Conservation (phyloP, 2,113 vertebrate genomes). For the Corvus moneduloides region DNA sequence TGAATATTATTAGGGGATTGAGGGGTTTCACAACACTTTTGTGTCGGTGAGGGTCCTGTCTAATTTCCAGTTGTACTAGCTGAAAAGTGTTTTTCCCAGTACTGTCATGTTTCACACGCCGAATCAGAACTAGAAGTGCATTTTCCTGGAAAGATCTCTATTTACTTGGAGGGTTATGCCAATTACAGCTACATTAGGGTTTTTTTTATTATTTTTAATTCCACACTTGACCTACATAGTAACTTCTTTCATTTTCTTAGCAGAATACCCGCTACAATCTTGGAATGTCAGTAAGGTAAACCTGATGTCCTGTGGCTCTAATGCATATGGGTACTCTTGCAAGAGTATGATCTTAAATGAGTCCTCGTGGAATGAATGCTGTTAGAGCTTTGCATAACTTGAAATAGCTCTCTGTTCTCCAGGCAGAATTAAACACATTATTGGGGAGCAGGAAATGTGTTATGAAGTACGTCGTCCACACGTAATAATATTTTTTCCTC, state of each 20-base stretch:
- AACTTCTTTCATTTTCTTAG: background rate
- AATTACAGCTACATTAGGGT: background rate
- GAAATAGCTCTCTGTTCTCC: background rate
- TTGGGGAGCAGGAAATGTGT: background rate
- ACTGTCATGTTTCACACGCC: background rate
- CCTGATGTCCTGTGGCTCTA: background rate
- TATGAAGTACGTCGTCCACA: background rate
- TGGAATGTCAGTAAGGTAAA: background rate
- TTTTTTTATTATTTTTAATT: background rate
- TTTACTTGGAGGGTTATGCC: constrained; percentile 15
- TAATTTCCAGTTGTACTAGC: background rate
- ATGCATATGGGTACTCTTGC: background rate
- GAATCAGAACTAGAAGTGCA: background rate
- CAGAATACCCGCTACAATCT: background rate
- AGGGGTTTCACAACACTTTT: background rate
- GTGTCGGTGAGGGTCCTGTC: background rate
- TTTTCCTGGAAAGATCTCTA: constrained; percentile 43
- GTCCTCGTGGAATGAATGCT: background rate
- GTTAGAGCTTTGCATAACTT: background rate
- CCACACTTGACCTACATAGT: constrained; percentile 6
- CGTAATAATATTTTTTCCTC: background rate
- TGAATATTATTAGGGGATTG: background rate
- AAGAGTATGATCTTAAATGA: background rate
- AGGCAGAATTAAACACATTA: background rate
- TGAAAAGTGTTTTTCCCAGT: constrained; percentile 3